Base-by-base conservation (phyloP, 2,888 invertebrate species). In the Ditula angustiorana region DNA sequence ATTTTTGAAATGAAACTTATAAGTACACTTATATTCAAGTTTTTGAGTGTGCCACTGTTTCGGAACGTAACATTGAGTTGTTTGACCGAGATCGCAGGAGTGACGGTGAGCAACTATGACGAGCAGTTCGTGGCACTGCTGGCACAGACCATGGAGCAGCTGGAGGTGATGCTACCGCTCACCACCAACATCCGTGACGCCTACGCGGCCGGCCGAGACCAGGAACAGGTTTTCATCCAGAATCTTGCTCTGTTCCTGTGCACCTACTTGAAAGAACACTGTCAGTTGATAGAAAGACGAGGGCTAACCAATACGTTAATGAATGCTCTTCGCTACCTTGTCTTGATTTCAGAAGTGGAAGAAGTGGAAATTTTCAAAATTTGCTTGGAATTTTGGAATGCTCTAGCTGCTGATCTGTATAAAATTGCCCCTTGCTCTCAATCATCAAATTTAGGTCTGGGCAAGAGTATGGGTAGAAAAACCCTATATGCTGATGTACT, bases 361-460 rank as follows among this genome's bases (percentile, higher is more conserved):
- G 99, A 99, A 85, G 98, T 99, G 0, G 99, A 99, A 93, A 99
- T 99, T 69, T 99, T 99, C 87, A 99, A 99, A 94, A 99, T 99
- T 72, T 99, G 99, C 81, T 93, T 99, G 70, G 99, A 99, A 86
- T 99, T 99, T 90, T 99, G 99, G 99, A 99, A 98, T 90, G 95
- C 96, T 67, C 93, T 99, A 69, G 96, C 98, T 26, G 95, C 97
- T 67, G 98, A 99, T 85, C 93, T 99, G 74, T 99, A 99, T 85
- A 96, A 97, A 81, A 97, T 98, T 80, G 96, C 95, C 77, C 96
- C 97, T 23, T 96, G 95, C 84, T 92, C 94, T 26, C 88, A 93
- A 68, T 83, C 92, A 5, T 85, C 89, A 16, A 86, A 88, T 21
- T 80, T 92, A 49, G 85, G 83, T 56, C 74, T 90, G 52, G 87